These are phyloP conservation scores for Brachyalestes nurse DNA, from an alignment of 2,797 vertebrate genomes.

Conservation along the genomic window DNA sequence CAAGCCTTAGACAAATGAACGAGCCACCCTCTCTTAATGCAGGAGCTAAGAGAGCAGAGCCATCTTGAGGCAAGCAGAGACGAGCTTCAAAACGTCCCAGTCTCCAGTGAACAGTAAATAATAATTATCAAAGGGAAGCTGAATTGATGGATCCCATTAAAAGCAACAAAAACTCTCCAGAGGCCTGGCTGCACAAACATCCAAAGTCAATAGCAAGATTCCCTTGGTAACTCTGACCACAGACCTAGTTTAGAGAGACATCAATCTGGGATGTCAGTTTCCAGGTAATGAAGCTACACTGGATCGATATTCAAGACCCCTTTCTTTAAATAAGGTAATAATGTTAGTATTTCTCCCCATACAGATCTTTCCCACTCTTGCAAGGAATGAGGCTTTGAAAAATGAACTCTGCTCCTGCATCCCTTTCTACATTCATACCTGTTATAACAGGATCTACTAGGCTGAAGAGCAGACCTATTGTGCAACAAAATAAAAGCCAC, in stretches of 20 bases:
- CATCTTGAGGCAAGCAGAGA: constrained; percentile 43
- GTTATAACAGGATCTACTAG: background rate
- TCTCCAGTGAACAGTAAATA: constrained; percentile 70
- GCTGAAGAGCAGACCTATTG: background rate
- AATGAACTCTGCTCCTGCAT: background rate
- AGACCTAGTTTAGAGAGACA: constrained; percentile 86
- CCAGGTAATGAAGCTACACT: constrained; percentile 86
- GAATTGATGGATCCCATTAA: constrained; percentile 88
- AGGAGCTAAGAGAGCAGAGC: constrained; percentile 55
- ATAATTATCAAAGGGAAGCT: constrained; percentile 82
- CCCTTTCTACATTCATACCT: background rate
- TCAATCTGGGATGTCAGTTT: constrained; percentile 89
- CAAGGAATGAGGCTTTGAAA: background rate
- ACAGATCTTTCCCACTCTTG: constrained; percentile 55
- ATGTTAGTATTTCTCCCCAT: constrained; percentile 72
- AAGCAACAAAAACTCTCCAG: constrained; percentile 77
- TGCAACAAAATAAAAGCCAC: background rate
- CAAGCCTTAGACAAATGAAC: constrained; percentile 68
- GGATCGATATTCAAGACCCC: constrained; percentile 87
- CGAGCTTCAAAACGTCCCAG: constrained; percentile 55
- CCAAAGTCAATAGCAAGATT: constrained; percentile 82
- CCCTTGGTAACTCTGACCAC: constrained; percentile 82
- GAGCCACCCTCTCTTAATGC: constrained; percentile 56
- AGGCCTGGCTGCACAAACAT: constrained; percentile 76
- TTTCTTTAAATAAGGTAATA: constrained; percentile 82